These are phyloP conservation scores for Pteronura brasiliensis DNA, from an alignment of 2,113 vertebrate genomes.

Conservation along the genomic window DNA sequence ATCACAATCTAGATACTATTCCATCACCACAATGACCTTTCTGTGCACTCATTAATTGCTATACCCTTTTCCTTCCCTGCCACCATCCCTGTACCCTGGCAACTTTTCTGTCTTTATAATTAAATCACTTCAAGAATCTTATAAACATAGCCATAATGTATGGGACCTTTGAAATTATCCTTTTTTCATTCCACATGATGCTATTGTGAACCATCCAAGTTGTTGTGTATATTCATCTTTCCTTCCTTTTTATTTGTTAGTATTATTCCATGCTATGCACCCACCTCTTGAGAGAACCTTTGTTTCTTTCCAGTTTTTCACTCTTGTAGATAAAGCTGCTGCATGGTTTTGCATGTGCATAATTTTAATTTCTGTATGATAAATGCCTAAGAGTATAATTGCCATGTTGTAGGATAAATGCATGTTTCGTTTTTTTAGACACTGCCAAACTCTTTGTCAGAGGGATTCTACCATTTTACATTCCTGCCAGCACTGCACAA, in stretches of 20 bases:
- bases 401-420: neutral
- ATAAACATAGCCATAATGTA: neutral
- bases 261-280: neutral
- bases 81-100: neutral
- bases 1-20: neutral
- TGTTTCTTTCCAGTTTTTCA: neutral
- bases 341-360: neutral
- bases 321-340: neutral
- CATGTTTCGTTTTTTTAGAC: neutral
- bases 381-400: neutral
- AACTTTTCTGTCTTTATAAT: neutral
- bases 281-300: neutral
- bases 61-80: neutral
- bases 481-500: neutral
- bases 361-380: neutral
- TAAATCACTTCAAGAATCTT: neutral
- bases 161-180: neutral
- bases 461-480: neutral
- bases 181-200: neutral
- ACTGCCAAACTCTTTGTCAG: neutral
- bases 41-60: neutral
- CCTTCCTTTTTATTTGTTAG: neutral
- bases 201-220: neutral
- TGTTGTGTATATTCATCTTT: neutral
- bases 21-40: neutral